Conservation (phyloP, 2,113 vertebrate genomes). For the Spea multiplicata region DNA sequence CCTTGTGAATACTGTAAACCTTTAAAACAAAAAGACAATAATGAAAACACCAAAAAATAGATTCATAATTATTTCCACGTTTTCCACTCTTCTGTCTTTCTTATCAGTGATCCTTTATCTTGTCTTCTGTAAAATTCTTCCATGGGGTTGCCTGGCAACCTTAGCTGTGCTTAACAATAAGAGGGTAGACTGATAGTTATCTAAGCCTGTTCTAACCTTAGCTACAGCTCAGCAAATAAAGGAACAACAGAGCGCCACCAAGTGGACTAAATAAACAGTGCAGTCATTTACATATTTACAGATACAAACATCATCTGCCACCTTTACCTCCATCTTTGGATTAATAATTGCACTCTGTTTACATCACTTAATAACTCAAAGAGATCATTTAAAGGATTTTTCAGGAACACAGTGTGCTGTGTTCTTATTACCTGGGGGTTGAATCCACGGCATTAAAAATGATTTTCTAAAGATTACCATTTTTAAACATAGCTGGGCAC, state of each 20-base stretch:
- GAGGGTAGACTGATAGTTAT: slow-evolving; percentile 16
- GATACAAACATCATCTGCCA: no score
- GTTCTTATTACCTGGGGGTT: no score
- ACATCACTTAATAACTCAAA: no score
- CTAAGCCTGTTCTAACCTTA: slow-evolving; percentile 20
- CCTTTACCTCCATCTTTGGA: no score
- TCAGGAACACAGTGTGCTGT: no score
- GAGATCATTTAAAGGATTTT: no score
- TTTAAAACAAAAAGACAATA: not conserved
- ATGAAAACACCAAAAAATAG: not conserved
- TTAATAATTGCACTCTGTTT: no score
- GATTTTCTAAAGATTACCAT: no score
- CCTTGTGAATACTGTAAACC: not conserved
- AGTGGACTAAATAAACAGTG: not conserved
- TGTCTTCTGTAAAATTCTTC: slow-evolving; percentile 22
- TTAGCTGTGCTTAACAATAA: slow-evolving; percentile 14
- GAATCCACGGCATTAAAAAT: no score
- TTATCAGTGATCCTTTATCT: slow-evolving; percentile 27
- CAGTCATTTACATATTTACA: no score
- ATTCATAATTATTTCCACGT: slow-evolving; percentile 1
- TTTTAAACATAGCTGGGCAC: no score
- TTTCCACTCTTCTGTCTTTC: not conserved
- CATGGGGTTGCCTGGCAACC: slow-evolving; percentile 40
- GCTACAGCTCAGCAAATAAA: not conserved
- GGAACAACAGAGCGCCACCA: slow-evolving; percentile 17